Conservation (phyloP, 35 echinoderm and acorn worm species). For the Diadema setosum region DNA sequence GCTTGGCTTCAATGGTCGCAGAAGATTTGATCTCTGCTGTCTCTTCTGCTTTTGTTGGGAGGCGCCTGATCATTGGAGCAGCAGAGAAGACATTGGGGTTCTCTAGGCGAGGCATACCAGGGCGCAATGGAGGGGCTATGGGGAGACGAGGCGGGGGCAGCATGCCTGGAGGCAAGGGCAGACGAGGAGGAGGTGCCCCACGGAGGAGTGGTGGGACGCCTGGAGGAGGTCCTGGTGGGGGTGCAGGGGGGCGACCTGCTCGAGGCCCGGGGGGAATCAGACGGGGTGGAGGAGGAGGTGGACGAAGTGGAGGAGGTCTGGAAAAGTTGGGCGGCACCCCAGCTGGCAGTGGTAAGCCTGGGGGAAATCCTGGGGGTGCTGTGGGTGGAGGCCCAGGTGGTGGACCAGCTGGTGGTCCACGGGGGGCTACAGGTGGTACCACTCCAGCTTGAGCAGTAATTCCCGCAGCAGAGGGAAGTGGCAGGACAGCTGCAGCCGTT, state of each 20-base stretch:
- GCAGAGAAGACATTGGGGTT: slow-evolving; percentile 97
- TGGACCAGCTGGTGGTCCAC: background rate
- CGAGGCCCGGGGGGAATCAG: slow-evolving; percentile 78
- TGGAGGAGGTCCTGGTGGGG: slow-evolving; percentile 82
- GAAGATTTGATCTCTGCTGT: slow-evolving; percentile 61
- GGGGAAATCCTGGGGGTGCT: slow-evolving; percentile 69
- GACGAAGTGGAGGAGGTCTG: slow-evolving; percentile 64
- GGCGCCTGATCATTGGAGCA: slow-evolving; percentile 80
- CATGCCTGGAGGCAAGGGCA: slow-evolving; percentile 66
- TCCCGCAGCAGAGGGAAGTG: slow-evolving; percentile 5
- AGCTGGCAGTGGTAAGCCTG: slow-evolving; percentile 41
- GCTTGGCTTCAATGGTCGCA: slow-evolving; percentile 94
- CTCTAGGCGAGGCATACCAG: slow-evolving; percentile 25
- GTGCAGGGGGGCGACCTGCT: slow-evolving; percentile 70
- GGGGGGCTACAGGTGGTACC: background rate
- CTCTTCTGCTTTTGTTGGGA: slow-evolving; percentile 53
- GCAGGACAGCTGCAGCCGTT: slow-evolving; percentile 29
- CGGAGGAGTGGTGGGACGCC: slow-evolving; percentile 71
- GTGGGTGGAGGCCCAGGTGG: slow-evolving; percentile 68
- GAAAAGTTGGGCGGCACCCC: slow-evolving; percentile 67
- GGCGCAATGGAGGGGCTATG: slow-evolving; percentile 37
- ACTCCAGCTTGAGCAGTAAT: background rate
- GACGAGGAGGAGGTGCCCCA: slow-evolving; percentile 23
- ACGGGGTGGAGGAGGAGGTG: slow-evolving; percentile 65
- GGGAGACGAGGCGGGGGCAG: slow-evolving; percentile 47